Evolutionary conservation across 2,113 vertebrate species (phyloP).

Genomic region (Barnardius zonarius): DNA sequence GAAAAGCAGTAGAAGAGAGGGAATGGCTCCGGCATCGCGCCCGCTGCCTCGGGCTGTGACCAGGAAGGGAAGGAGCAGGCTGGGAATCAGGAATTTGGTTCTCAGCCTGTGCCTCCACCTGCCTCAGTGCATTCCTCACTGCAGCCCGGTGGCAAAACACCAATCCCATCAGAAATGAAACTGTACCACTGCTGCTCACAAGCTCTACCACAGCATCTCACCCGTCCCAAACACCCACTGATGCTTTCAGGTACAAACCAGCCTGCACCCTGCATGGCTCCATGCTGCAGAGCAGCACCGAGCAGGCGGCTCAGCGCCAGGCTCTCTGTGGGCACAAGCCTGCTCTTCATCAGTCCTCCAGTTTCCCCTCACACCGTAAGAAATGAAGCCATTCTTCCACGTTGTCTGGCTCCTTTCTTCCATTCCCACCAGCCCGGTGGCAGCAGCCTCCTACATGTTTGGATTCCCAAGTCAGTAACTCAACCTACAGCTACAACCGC

Average conservation of each 20-base stretch:
- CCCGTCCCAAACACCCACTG: not conserved
- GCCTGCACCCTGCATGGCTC: accelerated
- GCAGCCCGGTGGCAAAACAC: not conserved
- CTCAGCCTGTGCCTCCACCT: not conserved
- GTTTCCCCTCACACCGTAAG: not conserved
- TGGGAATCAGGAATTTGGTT: not conserved
- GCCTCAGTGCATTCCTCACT: not conserved
- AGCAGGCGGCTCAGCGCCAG: not conserved
- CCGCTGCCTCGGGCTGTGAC: accelerated
- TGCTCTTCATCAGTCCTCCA: not conserved
- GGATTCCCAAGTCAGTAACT: not conserved
- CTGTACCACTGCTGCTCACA: accelerated
- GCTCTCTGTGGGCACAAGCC: not conserved
- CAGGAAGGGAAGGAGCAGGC: not conserved
- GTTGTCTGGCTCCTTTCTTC: not conserved
- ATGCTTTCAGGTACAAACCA: not conserved
- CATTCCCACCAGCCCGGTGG: not conserved
- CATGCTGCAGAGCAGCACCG: not conserved
- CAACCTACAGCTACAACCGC: not conserved
- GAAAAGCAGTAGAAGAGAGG: accelerated
- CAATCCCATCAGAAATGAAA: not conserved
- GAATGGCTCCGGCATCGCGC: accelerated
- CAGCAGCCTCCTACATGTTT: not conserved
- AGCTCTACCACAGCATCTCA: not conserved
- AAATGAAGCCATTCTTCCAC: not conserved